Evolutionary conservation across 2,113 vertebrate species (phyloP).

Genomic region (Galeopterus variegatus): DNA sequence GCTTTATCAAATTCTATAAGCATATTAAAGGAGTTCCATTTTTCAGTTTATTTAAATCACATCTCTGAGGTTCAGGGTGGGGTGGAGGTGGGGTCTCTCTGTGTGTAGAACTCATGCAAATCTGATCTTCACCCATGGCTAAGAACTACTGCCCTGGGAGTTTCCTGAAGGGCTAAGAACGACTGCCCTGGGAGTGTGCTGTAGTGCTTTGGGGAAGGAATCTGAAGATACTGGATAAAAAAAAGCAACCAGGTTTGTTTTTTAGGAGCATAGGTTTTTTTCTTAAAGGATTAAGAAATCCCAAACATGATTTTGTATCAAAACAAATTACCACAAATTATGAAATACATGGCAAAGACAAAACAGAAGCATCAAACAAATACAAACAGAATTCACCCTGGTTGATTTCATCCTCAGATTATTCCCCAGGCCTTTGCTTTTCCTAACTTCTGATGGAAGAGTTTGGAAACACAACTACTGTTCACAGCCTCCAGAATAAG

Average conservation of each 20-base stretch:
- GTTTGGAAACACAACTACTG: too few species aligned
- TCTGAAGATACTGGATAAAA: neutral
- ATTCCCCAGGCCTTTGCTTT: too few species aligned
- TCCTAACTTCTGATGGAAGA: too few species aligned
- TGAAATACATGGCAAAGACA: too few species aligned
- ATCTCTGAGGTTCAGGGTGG: neutral
- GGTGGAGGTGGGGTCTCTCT: neutral
- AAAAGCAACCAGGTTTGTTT: neutral
- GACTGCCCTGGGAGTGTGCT: neutral
- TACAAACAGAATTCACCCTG: too few species aligned
- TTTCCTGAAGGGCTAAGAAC: neutral
- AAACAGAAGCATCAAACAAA: too few species aligned
- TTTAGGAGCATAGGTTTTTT: neutral
- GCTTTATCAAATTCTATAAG: neutral
- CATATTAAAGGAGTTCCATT: neutral
- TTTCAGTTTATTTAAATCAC: neutral
- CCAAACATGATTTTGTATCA: neutral
- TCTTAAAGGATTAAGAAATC: constrained; percentile 12
- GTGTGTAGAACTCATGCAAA: neutral
- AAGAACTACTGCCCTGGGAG: neutral
- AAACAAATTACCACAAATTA: too few species aligned
- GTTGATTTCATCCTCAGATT: too few species aligned
- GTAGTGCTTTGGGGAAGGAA: neutral
- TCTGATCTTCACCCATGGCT: neutral
- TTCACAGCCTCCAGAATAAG: too few species aligned